Evolutionary conservation across 1,140 invertebrate species (phyloP).

Genomic region (Cydia fagiglandana): DNA sequence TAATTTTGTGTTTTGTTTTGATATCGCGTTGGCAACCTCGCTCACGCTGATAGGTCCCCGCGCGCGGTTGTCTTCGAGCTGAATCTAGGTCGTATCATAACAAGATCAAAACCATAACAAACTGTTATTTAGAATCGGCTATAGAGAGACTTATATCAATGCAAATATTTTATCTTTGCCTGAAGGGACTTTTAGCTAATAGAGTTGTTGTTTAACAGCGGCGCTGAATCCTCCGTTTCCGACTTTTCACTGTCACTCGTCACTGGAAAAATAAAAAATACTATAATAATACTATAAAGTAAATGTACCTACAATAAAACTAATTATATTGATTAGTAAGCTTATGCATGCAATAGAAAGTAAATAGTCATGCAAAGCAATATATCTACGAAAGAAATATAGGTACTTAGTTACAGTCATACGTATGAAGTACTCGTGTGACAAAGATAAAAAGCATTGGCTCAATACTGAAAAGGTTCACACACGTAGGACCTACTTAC

Average conservation of each 20-base stretch:
- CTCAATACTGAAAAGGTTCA: no score
- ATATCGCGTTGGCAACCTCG: no score
- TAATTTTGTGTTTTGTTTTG: no score
- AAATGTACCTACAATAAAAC: background rate
- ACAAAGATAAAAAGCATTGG: background rate
- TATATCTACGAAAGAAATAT: background rate
- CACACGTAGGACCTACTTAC: no score
- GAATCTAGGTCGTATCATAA: no score
- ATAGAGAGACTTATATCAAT: background rate
- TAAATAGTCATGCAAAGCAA: background rate
- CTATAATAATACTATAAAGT: no score
- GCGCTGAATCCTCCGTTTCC: constrained; percentile 57
- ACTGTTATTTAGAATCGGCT: no score
- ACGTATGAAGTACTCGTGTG: no score
- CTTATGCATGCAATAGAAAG: constrained; percentile 7
- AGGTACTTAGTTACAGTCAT: background rate
- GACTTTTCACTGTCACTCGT: constrained; percentile 65
- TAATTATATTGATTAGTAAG: background rate
- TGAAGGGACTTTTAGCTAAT: constrained; percentile 45
- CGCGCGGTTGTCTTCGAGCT: no score
- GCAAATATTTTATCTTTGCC: background rate
- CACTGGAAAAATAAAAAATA: constrained; percentile 56
- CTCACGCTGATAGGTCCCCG: no score
- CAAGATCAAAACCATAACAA: no score
- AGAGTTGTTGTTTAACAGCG: constrained; percentile 62